Base-by-base conservation (phyloP, 2,888 invertebrate species). In the Amiota communis region DNA sequence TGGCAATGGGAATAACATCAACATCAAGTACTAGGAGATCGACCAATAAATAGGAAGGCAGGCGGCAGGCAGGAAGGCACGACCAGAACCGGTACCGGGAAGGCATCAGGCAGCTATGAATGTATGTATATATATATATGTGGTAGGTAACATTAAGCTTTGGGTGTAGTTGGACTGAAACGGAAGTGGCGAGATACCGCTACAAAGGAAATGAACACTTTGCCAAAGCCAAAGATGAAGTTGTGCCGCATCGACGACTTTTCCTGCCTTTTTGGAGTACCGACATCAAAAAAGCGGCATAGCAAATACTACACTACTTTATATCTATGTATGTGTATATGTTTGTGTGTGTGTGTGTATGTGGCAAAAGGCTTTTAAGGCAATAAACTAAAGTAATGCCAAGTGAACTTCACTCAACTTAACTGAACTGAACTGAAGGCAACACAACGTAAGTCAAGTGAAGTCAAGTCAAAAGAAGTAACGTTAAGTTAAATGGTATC, bases 181-280 rank as follows among this genome's bases (percentile, higher is more conserved):
- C 64, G 56, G 65, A 70, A 48, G 65, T 65, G 76, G 63, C 70
- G 36, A 36, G 36, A 17, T 65, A 48, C 51, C 72, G 73, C 77
- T 81, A 82, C 82, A 82, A 82, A 84, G 84, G 84, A 82, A 84
- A 77, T 76, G 82, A 84, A 81, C 77, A 82, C 81, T 83, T 82
- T 81, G 80, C 73, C 73, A 64, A 49, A 65, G 75, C 73, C 73
- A 64, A 49, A 65, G 75, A 56, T 67, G 72, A 59, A 70, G 69
- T 68, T 72, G 71, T 46, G 74, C 49, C 63, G 36, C 36, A 6
- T 36, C 36, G 36, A 36, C 36, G 36, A 36, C 36, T 6, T 53
- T 53, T 53, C 53, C 53, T 53, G 53, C 15, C 36, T 36, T 36
- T 36, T 36, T 36, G 36, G 36, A 36, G 36, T 6, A 36, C 6